A percentile compares a stretch with the other conserved stretches of the same genome.
Evolutionary conservation across 2,888 invertebrate genomes (phyloP).

Genomic region (Criorhina ranunculi): DNA sequence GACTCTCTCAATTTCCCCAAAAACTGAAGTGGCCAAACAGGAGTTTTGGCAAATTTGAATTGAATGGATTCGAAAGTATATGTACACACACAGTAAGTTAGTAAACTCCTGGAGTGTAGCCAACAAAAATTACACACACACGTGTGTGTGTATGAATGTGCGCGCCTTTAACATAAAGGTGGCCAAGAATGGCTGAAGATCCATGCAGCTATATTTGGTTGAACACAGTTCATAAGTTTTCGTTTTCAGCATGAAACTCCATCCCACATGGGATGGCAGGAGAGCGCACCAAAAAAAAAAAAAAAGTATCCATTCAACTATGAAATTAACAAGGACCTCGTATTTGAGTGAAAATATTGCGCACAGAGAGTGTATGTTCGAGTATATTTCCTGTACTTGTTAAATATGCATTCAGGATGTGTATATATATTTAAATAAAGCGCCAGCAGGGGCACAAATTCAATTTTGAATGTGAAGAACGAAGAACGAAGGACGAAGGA

Average conservation of each 20-base stretch:
- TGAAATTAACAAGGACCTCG: slow-evolving; percentile 76
- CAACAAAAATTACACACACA: slow-evolving; percentile 35
- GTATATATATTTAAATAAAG: slow-evolving; percentile 61
- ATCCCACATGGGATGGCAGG: slow-evolving; percentile 3
- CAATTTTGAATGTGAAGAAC: slow-evolving; percentile 49
- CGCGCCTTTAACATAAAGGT: slow-evolving; percentile 17
- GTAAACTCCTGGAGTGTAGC: slow-evolving; percentile 63
- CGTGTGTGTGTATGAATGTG: too few species aligned
- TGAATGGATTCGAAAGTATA: slow-evolving; percentile 66
- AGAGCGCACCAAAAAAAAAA: slow-evolving; percentile 41
- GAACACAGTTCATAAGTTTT: slow-evolving; percentile 72
- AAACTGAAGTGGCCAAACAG: slow-evolving; percentile 63
- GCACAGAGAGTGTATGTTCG: slow-evolving; percentile 46
- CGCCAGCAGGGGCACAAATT: slow-evolving; percentile 61
- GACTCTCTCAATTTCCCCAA: slow-evolving; percentile 34
- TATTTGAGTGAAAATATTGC: slow-evolving; percentile 67
- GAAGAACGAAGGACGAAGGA: slow-evolving; percentile 56
- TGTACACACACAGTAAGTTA: slow-evolving; percentile 24
- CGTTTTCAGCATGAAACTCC: slow-evolving; percentile 61
- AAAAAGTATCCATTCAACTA: slow-evolving; percentile 75
- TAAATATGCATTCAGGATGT: slow-evolving; percentile 67
- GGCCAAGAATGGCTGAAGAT: slow-evolving; percentile 54
- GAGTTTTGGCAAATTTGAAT: slow-evolving; percentile 72
- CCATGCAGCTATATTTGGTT: slow-evolving; percentile 34
- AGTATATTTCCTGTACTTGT: slow-evolving; percentile 71